Base-by-base conservation (phyloP, 1,140 invertebrate genomes). In the Drosophila repleta region DNA sequence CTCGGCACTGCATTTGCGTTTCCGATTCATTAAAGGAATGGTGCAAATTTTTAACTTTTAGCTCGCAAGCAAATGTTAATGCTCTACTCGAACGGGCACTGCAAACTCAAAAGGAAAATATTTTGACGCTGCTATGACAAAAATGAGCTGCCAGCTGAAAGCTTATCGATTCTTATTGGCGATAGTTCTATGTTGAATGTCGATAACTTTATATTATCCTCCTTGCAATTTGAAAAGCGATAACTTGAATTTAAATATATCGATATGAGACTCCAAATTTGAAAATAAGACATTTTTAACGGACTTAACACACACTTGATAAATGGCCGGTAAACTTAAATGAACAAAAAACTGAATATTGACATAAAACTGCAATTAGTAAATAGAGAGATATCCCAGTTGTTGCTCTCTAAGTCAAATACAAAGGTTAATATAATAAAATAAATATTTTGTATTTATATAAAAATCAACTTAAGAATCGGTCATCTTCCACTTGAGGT, bases 11-110 rank as follows among this genome's bases (percentile, higher is more conserved):
- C 57, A 51, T 61, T 62, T 68, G 63, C 64, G 56, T 60, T 73
- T 61, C 20, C 55, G 56, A 45, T 67, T 73, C 49, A 62, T 68
- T 56, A 62, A 69, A 65, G 53, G 46, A 70, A 57, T 65, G 39
- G 26, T 66, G 68, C 45, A 71, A 52, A 71, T 41, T 35, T 66
- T 49, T 65, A 49, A 69, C 48, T 58, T 57, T 65, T 45, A 46
- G 58, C 48, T 58, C 20, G 32, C 61, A 51, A 65, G 58, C 66
- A 57, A 70, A 65, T 65, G 52, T 70, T 64, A 64, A 35, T 65
- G 60, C 32, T 20, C 52, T 65, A 39, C 62, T 71, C 68, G 48
- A 65, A 71, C 48, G 65, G 68, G 68, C 68, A 71, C 68, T 71
- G 53, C 37, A 48, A 64, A 26, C 24, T 29, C 29, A 52, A 67